Conservation (phyloP, 2,113 vertebrate genomes). For the Podarcis muralis region DNA sequence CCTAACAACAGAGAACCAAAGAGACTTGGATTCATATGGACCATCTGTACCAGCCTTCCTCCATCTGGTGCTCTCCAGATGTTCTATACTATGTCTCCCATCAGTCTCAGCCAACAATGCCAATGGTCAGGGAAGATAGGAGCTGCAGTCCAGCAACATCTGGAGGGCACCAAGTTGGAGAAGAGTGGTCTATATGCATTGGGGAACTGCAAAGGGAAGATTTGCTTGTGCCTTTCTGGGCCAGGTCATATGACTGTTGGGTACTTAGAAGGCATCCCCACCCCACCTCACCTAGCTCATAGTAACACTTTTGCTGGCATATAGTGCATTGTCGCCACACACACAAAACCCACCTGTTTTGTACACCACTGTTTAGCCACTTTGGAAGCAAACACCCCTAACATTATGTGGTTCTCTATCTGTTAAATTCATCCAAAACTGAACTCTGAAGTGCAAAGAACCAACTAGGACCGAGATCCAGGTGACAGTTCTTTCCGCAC, state of each 20-base stretch:
- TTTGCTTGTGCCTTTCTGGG: not conserved
- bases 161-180: not conserved
- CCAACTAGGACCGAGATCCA: not conserved
- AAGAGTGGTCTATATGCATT: not conserved
- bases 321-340: too few relatives aligned
- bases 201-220: not conserved
- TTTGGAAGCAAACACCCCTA: not conserved
- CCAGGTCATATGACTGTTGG: not conserved
- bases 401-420: not conserved
- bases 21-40: not conserved
- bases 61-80: not conserved
- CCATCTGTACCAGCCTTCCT: not conserved
- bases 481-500: not conserved
- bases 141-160: not conserved
- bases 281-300: too few relatives aligned
- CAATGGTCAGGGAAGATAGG: not conserved
- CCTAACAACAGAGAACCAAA: not conserved
- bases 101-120: not conserved
- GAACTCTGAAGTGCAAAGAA: not conserved
- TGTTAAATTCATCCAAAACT: not conserved
- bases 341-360: not conserved
- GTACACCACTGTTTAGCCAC: not conserved
- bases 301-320: not conserved
- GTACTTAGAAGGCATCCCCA: not conserved
- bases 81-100: not conserved